phyloP scores from a whole-genome alignment of 2,888 invertebrate genomes.

The Selenia dentaria region DNA sequence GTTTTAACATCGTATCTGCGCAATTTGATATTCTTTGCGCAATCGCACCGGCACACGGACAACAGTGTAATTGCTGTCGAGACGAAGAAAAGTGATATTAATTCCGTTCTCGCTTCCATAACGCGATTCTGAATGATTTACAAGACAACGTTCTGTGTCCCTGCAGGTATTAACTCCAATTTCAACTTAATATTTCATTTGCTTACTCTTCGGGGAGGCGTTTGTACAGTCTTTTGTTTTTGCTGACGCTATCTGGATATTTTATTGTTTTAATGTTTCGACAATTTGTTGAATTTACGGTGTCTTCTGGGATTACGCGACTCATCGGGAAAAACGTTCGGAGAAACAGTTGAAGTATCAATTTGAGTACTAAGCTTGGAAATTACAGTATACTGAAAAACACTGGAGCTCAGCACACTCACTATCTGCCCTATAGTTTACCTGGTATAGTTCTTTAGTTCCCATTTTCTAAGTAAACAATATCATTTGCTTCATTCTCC shows the following conservation, averaged over 20 bases:
- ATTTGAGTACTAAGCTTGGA: too few species aligned
- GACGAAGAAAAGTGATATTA: slow-evolving; percentile 79
- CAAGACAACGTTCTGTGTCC: slow-evolving; percentile 53
- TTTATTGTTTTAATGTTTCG: slow-evolving; percentile 19
- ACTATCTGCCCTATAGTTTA: too few species aligned
- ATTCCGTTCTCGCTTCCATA: slow-evolving; percentile 58
- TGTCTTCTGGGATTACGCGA: too few species aligned
- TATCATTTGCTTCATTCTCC: too few species aligned
- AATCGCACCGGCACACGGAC: slow-evolving; percentile 63
- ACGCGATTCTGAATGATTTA: slow-evolving; percentile 62
- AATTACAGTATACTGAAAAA: too few species aligned
- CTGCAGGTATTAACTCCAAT: slow-evolving; percentile 49
- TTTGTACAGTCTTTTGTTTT: slow-evolving; percentile 41
- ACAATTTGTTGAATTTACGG: slow-evolving; percentile 10
- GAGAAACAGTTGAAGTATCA: too few species aligned
- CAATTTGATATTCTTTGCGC: slow-evolving; percentile 45
- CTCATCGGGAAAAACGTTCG: too few species aligned
- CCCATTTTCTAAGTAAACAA: too few species aligned
- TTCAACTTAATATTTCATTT: slow-evolving; percentile 59
- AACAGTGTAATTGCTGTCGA: slow-evolving; percentile 71
- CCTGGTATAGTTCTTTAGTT: too few species aligned
- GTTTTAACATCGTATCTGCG: slow-evolving; percentile 32
- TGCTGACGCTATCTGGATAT: slow-evolving; percentile 26
- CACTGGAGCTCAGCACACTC: too few species aligned
- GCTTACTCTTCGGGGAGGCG: slow-evolving; percentile 50